phyloP scores from a whole-genome alignment of 2,888 invertebrate species.

The Geophilus truncorum region DNA sequence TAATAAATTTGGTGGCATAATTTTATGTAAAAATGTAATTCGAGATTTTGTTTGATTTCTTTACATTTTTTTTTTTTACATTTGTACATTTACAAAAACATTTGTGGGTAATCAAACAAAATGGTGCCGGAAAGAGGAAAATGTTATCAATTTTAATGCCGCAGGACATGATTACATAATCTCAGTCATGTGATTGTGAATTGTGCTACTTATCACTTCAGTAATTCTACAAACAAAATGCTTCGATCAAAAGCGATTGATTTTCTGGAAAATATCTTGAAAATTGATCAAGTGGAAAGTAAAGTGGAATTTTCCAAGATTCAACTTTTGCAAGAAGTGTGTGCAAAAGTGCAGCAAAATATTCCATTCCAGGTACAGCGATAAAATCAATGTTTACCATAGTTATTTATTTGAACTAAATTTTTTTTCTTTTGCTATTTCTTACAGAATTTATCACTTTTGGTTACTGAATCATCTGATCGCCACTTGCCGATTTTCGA shows the following conservation, averaged over 20 bases:
- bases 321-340: neutral
- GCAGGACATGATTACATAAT: no score
- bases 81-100: no score
- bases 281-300: neutral
- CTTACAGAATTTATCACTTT: neutral
- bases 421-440: neutral
- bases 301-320: neutral
- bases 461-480: neutral
- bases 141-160: no score
- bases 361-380: neutral
- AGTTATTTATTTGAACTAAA: neutral
- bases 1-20: neutral
- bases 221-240: neutral
- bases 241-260: neutral
- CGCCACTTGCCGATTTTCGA: conserved; percentile 3
- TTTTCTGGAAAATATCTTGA: neutral
- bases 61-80: no score
- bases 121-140: no score
- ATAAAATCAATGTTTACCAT: neutral
- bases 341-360: neutral
- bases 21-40: neutral
- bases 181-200: no score
- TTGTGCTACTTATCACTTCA: no score
- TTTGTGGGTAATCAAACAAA: no score
- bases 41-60: neutral